phyloP scores from a whole-genome alignment of 2,113 vertebrate genomes.

The Anhinga rufa region DNA sequence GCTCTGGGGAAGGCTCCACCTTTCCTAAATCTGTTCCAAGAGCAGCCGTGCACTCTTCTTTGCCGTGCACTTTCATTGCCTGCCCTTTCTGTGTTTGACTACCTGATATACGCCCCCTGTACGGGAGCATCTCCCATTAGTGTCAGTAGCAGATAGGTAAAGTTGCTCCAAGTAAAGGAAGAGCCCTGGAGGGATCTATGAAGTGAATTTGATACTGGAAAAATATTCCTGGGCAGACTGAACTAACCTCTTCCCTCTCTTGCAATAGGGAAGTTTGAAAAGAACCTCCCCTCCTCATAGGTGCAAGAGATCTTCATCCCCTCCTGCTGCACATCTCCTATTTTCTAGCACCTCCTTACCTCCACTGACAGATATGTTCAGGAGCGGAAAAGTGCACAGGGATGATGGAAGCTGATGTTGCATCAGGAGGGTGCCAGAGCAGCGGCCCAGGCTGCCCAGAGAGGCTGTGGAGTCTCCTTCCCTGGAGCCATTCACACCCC shows the following conservation, averaged over 20 bases:
- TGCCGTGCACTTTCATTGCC: neutral
- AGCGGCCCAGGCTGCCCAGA: no score
- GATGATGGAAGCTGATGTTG: neutral
- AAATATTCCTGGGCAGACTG: neutral
- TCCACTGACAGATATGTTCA: neutral
- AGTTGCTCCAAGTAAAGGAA: neutral
- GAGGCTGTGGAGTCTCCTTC: no score
- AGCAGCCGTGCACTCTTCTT: neutral
- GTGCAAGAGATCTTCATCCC: neutral
- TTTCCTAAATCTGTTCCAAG: neutral
- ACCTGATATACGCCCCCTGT: accelerated
- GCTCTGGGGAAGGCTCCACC: neutral
- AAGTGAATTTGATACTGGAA: neutral
- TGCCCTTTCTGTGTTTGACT: neutral
- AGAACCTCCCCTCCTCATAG: neutral
- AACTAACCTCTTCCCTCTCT: neutral
- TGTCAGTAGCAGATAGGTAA: neutral
- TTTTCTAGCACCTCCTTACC: neutral
- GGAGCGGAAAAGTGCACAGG: neutral
- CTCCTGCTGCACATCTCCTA: neutral
- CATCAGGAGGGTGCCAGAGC: no score
- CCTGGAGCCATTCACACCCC: no score
- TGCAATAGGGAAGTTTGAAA: neutral
- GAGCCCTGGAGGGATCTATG: neutral
- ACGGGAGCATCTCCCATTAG: neutral